Conservation (phyloP, 2,888 invertebrate species). For the Cyclophora punctaria region DNA sequence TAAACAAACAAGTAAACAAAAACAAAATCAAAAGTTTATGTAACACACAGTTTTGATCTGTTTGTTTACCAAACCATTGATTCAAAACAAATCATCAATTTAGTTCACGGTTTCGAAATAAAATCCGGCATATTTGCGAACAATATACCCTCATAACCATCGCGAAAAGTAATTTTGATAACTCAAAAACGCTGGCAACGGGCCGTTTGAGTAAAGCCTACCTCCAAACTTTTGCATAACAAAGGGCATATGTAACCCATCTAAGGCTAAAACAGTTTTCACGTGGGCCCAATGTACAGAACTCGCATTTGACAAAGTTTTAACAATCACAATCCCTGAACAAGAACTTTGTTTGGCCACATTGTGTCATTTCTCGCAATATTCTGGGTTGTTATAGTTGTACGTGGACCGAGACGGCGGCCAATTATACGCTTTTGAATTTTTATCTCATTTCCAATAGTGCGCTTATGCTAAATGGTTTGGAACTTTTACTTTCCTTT, state of each 20-base stretch:
- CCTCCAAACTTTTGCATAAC: slow-evolving; percentile 7
- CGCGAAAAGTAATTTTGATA: neutral
- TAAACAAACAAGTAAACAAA: no score
- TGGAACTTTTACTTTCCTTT: no score
- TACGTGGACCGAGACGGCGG: slow-evolving; percentile 2
- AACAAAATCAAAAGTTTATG: slow-evolving; percentile 17
- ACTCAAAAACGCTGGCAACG: slow-evolving; percentile 4
- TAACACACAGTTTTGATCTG: neutral
- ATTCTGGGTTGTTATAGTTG: slow-evolving; percentile 25
- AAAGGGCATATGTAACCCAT: slow-evolving; percentile 15
- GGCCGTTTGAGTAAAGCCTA: slow-evolving; percentile 4
- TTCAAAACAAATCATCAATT: no score
- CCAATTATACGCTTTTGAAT: neutral
- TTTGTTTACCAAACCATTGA: neutral
- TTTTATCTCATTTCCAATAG: neutral
- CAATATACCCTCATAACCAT: no score
- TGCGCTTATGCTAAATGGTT: no score
- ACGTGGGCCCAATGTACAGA: slow-evolving; percentile 16
- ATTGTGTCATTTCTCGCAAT: slow-evolving; percentile 41
- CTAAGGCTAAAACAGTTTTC: slow-evolving; percentile 18
- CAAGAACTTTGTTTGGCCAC: slow-evolving; percentile 35
- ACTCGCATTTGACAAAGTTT: slow-evolving; percentile 38
- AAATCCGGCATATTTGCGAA: neutral
- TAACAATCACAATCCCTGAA: slow-evolving; percentile 38
- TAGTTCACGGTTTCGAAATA: neutral